Base-by-base conservation (phyloP, 2,888 invertebrate species). In the Drosophila antonietae region DNA sequence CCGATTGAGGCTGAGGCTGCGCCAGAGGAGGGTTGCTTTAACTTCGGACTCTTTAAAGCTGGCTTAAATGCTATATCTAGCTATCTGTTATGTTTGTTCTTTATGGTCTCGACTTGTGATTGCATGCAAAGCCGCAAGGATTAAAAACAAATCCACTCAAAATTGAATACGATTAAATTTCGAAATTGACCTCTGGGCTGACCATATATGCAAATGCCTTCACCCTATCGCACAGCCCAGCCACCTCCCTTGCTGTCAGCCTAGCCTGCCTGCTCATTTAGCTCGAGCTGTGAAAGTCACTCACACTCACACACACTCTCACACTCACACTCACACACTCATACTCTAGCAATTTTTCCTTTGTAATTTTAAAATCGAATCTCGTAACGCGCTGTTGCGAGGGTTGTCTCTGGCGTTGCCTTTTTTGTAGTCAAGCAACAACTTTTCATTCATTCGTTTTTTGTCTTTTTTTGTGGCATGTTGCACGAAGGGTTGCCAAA, bases 291-390 rank as follows among this genome's bases (percentile, higher is more conserved):
- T 73, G 84, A 84, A 89, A 89, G 89, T 83, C 89, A 89, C 62
- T 59, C 68, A 66, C 28, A 62, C 39, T 57, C 68, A 66, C 28
- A 62, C 39, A 66, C 28, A 62, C 39, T 64, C 23, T 46, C 56
- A 53, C 28, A 53, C 41, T 64, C 61, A 18, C 43, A 31, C 57
- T 31, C 39, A 53, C 52, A 28, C 53, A 55, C 28, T 41, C 67
- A 28, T 53, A 15, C 33, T 10, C 39, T n/a, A 1, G 7, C 12
- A 46, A 7, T 12, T 7, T 52, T 76, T 67, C 77, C 58, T 74
- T 68, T 71, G 78, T 85, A 83, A 81, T 83, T 90, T 90, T 90
- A 89, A 90, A 90, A 90, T 90, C 90, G 87, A 84, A 90, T 90
- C 80, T 74, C 58, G 28, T 37, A 51, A 43, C 35, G 64, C 55